These are phyloP conservation scores for Odontophorus gujanensis DNA, from an alignment of 2,113 vertebrate species.

Conservation along the genomic window DNA sequence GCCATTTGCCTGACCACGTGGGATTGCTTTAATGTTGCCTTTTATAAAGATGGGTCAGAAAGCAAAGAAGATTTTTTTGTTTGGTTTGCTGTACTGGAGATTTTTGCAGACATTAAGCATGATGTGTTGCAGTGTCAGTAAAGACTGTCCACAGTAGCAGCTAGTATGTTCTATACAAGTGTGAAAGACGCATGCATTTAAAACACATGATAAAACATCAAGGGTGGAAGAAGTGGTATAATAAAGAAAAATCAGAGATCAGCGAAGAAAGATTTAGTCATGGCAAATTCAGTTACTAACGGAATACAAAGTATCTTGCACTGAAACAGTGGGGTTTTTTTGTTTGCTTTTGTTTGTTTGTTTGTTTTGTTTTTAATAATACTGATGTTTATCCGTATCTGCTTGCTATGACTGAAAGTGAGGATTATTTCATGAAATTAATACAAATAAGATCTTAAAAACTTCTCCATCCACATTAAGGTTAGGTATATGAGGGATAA, in stretches of 20 bases:
- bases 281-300: not conserved
- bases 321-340: not conserved
- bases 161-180: not conserved
- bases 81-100: not conserved
- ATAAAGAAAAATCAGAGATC: not conserved
- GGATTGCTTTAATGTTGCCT: not conserved
- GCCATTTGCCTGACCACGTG: not conserved
- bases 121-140: not conserved
- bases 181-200: not conserved
- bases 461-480: not conserved
- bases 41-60: not conserved
- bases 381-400: not conserved
- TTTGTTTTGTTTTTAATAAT: not conserved
- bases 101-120: not conserved
- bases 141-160: not conserved
- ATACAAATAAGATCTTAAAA: not conserved
- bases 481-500: not conserved
- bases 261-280: not conserved
- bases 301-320: rapidly evolving
- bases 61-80: not conserved
- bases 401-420: not conserved
- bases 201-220: not conserved
- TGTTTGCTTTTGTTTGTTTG: not conserved
- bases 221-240: not conserved
- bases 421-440: not conserved